These are phyloP conservation scores for Nymphalis polychloros DNA, from an alignment of 2,888 invertebrate species.

Conservation along the genomic window DNA sequence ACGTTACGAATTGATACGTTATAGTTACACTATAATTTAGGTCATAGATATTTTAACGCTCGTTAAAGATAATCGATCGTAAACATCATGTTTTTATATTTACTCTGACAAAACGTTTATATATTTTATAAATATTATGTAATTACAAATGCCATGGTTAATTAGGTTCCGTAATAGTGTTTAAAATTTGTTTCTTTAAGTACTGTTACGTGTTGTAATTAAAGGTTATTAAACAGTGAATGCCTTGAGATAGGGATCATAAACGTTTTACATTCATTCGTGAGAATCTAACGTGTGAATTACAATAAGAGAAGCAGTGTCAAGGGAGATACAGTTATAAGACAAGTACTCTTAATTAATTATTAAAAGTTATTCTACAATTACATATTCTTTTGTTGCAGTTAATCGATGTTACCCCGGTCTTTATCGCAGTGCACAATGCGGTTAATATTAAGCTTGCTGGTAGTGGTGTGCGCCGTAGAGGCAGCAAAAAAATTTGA, in stretches of 20 bases:
- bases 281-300: constrained; percentile 23
- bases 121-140: constrained; percentile 3
- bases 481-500: constrained; percentile 77
- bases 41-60: constrained; percentile 20
- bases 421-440: constrained; percentile 65
- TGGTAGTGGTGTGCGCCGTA: constrained; percentile 70
- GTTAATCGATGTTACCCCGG: constrained; percentile 76
- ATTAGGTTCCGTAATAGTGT: constrained; percentile 46
- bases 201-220: constrained; percentile 45
- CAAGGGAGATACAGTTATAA: constrained; percentile 7
- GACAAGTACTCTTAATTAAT: not conserved
- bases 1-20: constrained; percentile 24
- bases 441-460: constrained; percentile 73
- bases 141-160: constrained; percentile 17
- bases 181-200: constrained; percentile 42
- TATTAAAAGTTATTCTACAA: not conserved
- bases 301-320: constrained; percentile 16
- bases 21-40: constrained; percentile 18
- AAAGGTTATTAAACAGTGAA: constrained; percentile 60
- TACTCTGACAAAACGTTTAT: not conserved
- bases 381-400: constrained; percentile 68
- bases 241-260: constrained; percentile 56
- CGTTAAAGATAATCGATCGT: constrained; percentile 11
- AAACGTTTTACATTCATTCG: constrained; percentile 53
- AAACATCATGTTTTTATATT: not conserved